These are phyloP conservation scores for Barypeithes pellucidus DNA, from an alignment of 2,888 invertebrate species.

Conservation along the genomic window DNA sequence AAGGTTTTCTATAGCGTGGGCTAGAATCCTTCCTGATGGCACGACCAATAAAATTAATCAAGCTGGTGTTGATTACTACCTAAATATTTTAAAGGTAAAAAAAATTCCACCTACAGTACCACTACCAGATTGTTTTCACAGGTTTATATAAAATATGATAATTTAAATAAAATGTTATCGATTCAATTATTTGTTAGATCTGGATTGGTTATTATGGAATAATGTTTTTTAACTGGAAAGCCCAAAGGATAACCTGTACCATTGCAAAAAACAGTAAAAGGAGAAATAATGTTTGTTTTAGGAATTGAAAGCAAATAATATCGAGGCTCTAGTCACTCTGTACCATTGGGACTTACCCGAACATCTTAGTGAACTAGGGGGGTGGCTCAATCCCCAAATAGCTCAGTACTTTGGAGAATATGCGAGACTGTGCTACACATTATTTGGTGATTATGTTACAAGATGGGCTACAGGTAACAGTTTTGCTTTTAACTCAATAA, in stretches of 20 bases:
- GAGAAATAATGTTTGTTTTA: no score
- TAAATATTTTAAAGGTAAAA: conserved; percentile 79
- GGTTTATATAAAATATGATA: no score
- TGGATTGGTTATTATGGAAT: no score
- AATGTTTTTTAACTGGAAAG: no score
- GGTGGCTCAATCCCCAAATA: conserved; percentile 48
- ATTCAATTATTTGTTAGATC: no score
- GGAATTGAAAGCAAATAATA: conserved; percentile 70
- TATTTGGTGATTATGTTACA: conserved; percentile 43
- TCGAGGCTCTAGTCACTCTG: conserved; percentile 74
- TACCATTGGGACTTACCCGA: conserved; percentile 75
- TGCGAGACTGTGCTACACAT: conserved; percentile 32
- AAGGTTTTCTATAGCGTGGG: conserved; percentile 48
- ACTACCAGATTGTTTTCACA: no score
- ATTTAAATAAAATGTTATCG: no score
- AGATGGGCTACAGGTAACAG: conserved; percentile 37
- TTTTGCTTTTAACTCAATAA: no score
- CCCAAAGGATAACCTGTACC: no score
- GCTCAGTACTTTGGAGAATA: conserved; percentile 48
- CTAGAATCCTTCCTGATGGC: conserved; percentile 76
- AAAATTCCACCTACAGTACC: no score
- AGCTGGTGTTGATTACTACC: conserved; percentile 76
- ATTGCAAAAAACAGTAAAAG: no score
- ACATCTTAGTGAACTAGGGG: conserved; percentile 65
- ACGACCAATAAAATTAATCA: conserved; percentile 75